Evolutionary conservation across 2,113 vertebrate species (phyloP).

Genomic region (Podarcis cretensis): DNA sequence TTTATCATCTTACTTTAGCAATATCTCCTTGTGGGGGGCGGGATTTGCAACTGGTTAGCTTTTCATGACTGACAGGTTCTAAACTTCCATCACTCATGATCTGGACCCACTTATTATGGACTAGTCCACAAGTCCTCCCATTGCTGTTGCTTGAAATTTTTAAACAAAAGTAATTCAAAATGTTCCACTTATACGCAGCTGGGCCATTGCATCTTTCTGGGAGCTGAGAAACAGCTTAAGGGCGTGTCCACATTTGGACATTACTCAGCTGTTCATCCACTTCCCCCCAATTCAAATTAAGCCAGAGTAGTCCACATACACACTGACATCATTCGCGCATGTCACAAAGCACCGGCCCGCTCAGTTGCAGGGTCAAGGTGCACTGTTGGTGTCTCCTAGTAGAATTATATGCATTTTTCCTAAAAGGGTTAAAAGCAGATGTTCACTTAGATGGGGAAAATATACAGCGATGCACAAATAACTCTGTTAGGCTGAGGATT

Average conservation of each 20-base stretch:
- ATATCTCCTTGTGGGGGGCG: not conserved
- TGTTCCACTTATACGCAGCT: not conserved
- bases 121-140: not conserved
- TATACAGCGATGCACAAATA: not conserved
- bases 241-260: too few species aligned
- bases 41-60: not conserved
- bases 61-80: not conserved
- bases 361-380: too few species aligned
- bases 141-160: not conserved
- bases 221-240: not conserved
- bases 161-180: not conserved
- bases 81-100: not conserved
- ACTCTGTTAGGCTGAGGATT: not conserved
- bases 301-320: too few species aligned
- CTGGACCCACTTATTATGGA: not conserved
- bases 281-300: too few species aligned
- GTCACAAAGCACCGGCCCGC: accelerated
- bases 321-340: too few species aligned
- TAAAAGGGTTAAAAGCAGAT: not conserved
- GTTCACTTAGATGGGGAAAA: not conserved
- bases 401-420: not conserved
- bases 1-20: conserved; percentile 22
- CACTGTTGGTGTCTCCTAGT: not conserved
- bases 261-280: too few species aligned
- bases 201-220: not conserved